Evolutionary conservation across 2,888 invertebrate species (phyloP), one percentile per base, ranked within the genome.

Genomic region (Rhagium mordax): DNA sequence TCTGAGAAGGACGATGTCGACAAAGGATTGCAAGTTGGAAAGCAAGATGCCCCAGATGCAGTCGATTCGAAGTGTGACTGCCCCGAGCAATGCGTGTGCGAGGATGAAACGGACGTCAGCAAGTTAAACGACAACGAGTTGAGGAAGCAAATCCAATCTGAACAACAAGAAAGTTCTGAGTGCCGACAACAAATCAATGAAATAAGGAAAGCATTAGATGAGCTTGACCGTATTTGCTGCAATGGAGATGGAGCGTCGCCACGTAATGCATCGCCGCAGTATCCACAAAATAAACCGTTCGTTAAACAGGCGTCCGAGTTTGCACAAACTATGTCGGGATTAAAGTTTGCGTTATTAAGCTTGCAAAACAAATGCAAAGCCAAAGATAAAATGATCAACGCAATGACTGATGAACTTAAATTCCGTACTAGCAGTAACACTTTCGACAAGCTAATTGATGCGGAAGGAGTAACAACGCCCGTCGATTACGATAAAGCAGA

Each of bases 351-450:
- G 8, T 72, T 87, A 49, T 73, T 77, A 3, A 82, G 81, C 41
- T 74, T 87, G 16, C 83, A 85, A 72, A 78, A 82, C 33, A 86
- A 87, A 71, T 86, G 86, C 69, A 82, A 80, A 61, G 82, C 83
- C 3, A 87, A 87, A 71, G 87, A 87, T 77, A 79, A 77, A 27
- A 82, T 87, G 82, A 87, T 87, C 62, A 80, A 83, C 7, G 83
- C 82, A 0, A 84, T 87, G 83, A 84, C 85, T 15, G 79, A 83
- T 3, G 85, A 87, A 69, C 75, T 87, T 29, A 79, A 81, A 60
- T 55, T 76, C 53, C 79, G 84, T 3, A 81, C 83, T 4, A 76
- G 72, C 55, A 78, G 76, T 18, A 79, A 82, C 21, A 79, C 79
- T 1, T 78, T 84, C 20, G 74, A 80, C 13, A 75, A 78, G 16